A percentile compares a stretch with the other conserved stretches of the same genome.
These are phyloP conservation scores for Pycnonotus jocosus DNA, from an alignment of 2,113 vertebrate genomes.

Conservation along the genomic window DNA sequence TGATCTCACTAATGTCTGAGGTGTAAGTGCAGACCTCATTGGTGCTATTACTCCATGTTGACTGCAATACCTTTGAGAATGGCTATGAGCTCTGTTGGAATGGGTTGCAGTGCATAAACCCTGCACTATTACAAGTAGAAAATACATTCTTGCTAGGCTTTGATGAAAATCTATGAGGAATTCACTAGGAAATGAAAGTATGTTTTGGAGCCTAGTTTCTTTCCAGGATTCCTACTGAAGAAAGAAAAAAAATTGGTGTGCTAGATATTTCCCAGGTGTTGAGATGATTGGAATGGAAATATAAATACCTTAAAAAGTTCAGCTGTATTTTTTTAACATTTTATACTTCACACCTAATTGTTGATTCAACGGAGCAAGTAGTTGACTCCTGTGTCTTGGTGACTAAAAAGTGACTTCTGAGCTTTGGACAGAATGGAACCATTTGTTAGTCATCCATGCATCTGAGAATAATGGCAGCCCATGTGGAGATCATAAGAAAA, in stretches of 20 bases:
- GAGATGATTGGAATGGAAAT: neutral
- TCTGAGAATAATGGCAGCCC: neutral
- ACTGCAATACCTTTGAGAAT: neutral
- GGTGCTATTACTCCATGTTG: neutral
- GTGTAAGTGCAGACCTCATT: neutral
- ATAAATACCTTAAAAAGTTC: neutral
- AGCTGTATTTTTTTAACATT: neutral
- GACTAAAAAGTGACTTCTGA: neutral
- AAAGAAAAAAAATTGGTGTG: neutral
- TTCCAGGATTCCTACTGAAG: neutral
- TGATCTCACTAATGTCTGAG: neutral
- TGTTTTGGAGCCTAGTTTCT: neutral
- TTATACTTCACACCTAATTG: neutral
- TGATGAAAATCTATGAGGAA: neutral
- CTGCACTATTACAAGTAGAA: neutral
- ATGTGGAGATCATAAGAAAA: neutral
- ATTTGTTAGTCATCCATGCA: neutral
- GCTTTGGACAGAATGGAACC: neutral
- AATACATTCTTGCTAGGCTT: neutral
- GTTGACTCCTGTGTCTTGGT: neutral
- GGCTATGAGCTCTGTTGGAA: neutral
- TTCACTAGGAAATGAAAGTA: neutral
- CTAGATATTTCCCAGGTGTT: neutral
- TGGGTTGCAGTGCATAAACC: neutral
- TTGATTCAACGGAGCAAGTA: neutral